phyloP scores from a whole-genome alignment of 30 jellyfish, hydroid and myxozoan genomes.

The Catostylus mosaicus region DNA sequence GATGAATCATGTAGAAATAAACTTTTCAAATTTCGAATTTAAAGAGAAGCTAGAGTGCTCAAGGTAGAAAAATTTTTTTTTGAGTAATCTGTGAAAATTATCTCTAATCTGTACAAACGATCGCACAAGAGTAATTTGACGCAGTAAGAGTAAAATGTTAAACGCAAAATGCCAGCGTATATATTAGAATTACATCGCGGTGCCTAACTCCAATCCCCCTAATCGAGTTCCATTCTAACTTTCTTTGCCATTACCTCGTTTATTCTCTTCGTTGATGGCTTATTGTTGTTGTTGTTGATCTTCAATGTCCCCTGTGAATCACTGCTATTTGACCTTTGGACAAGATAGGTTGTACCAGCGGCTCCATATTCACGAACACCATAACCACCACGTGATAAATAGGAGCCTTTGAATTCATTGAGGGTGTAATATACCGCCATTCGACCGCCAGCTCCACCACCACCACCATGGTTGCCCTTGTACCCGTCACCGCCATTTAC shows the following conservation, averaged over 20 bases:
- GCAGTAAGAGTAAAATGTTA: too few species aligned
- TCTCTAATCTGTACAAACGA: too few species aligned
- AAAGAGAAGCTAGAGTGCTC: too few species aligned
- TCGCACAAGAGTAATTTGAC: too few species aligned
- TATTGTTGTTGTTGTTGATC: conserved; percentile 35
- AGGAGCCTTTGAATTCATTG: conserved; percentile 41
- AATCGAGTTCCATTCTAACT: neutral
- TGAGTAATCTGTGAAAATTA: too few species aligned
- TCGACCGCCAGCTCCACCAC: conserved; percentile 81
- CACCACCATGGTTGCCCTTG: conserved; percentile 60
- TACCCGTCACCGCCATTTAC: conserved; percentile 62
- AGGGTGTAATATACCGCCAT: conserved; percentile 39
- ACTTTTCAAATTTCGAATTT: too few species aligned
- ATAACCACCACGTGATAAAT: conserved; percentile 53
- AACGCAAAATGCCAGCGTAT: too few species aligned
- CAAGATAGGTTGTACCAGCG: conserved; percentile 57
- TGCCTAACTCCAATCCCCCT: too few species aligned
- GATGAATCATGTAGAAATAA: too few species aligned
- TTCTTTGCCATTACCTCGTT: conserved; percentile 34
- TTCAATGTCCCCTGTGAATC: conserved; percentile 25
- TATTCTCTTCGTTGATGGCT: conserved; percentile 34
- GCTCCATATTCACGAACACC: conserved; percentile 62
- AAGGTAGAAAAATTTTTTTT: too few species aligned
- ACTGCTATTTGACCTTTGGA: conserved; percentile 6
- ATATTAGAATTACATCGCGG: too few species aligned